phyloP scores from a whole-genome alignment of 2,888 invertebrate species.

The Plusia festucae region DNA sequence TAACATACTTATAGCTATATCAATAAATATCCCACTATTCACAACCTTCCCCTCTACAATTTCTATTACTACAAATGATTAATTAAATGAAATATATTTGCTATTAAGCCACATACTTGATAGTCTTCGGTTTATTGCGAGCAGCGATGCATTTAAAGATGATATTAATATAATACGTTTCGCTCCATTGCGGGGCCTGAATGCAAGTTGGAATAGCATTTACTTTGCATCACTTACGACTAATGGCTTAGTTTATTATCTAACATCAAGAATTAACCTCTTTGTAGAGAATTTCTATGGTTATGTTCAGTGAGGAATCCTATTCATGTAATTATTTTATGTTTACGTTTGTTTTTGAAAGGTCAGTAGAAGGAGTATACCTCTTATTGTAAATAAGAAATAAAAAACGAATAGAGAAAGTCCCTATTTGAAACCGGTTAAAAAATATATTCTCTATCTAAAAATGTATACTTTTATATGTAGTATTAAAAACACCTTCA shows the following conservation, averaged over 20 bases:
- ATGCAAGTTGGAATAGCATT: constrained; percentile 32
- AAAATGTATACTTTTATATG: too few relatives aligned
- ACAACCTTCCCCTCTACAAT: neutral
- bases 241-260: constrained; percentile 47
- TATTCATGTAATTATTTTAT: too few relatives aligned
- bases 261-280: constrained; percentile 42
- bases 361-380: too few relatives aligned
- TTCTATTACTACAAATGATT: constrained; percentile 13
- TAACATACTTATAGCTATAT: too few relatives aligned
- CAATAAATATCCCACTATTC: neutral
- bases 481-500: too few relatives aligned
- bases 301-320: constrained; percentile 36
- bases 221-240: constrained; percentile 38
- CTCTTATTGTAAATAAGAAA: too few relatives aligned
- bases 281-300: constrained; percentile 41
- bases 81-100: constrained; percentile 34
- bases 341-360: too few relatives aligned
- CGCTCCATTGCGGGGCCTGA: constrained; percentile 46
- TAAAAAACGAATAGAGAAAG: too few relatives aligned
- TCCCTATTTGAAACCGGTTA: too few relatives aligned
- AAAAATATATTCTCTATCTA: too few relatives aligned
- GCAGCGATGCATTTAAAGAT: constrained; percentile 54
- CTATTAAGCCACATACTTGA: constrained; percentile 32
- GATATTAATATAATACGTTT: constrained; percentile 53
- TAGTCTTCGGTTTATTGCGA: constrained; percentile 22